Base-by-base conservation (phyloP, 2,113 vertebrate genomes). In the Romanogobio albipinnatus region DNA sequence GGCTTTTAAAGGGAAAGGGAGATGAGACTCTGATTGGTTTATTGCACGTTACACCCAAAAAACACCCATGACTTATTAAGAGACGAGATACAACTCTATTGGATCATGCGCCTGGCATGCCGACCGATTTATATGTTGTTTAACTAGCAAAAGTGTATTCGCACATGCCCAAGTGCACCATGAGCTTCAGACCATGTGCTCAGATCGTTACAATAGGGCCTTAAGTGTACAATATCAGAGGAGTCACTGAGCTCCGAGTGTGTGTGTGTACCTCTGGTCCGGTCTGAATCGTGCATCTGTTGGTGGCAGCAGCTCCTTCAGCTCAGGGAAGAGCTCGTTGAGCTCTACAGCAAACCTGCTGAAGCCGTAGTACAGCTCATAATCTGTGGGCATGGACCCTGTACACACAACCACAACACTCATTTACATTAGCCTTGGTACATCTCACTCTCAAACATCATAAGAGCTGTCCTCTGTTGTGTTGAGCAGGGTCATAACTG, bases 301-400 rank as follows among this genome's bases (percentile, higher is more conserved):
- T 0, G 94, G 90, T 19, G 98, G 98, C 89, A 99, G 95, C 87
- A 96, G 95, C 45, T 99, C 97, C 91, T 96, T 98, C 78, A 99
- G 86, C 79, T 97, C 95, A 1, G 98, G 98, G 92, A 98, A 98
- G 87, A 99, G 94, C 90, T 99, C 98, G 80, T 99, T 99, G 77
- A 99, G 96, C 90, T 99, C 98, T 88, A 98, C 96, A 84, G 98
- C 98, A 90, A 99, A 99, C 89, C 98, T 96, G 1, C 97, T 98
- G 94, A 99, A 99, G 91, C 98, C 98, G 8, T 99, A 99, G 90
- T 99, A 99, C 75, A 96, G 95, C 91, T 99, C 98, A 59, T 97
- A 97, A 92, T 99, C 96, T 86, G 96, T 97, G 86, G 98, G 98
- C 98, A 99, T 96, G 86, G 98, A 98, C 81, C 98, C 98, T 99